These are phyloP conservation scores for Gyrodactylus salaris DNA, from an alignment of 1,140 invertebrate species.

Conservation along the genomic window DNA sequence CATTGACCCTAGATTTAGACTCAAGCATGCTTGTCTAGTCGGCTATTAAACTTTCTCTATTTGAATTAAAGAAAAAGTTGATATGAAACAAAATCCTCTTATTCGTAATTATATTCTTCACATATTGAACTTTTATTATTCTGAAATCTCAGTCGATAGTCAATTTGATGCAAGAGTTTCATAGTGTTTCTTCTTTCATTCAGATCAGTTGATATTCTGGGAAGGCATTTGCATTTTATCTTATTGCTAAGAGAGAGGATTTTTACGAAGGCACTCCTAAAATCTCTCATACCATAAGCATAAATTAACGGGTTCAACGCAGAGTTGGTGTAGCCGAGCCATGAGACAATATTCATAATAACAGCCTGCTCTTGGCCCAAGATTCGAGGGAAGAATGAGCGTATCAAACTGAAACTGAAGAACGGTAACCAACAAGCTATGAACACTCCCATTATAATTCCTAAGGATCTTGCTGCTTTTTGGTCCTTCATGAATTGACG, in stretches of 20 bases:
- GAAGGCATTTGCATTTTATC: no score
- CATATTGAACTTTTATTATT: no score
- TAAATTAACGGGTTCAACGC: slow-evolving; percentile 8
- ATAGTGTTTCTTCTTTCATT: no score
- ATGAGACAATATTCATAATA: slow-evolving; percentile 2
- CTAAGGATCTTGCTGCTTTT: slow-evolving; percentile 22
- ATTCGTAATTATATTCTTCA: no score
- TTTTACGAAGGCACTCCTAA: slow-evolving; percentile 1
- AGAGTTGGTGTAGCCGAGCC: slow-evolving; percentile 7
- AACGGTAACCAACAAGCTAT: slow-evolving; percentile 12
- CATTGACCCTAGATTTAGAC: no score
- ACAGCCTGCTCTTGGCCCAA: background rate
- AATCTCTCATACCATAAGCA: slow-evolving; percentile 6
- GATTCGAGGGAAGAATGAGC: background rate
- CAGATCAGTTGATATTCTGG: no score
- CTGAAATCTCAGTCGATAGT: no score
- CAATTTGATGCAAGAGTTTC: no score
- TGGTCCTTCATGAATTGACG: slow-evolving; percentile 33
- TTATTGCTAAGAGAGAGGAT: background rate
- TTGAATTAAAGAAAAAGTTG: no score
- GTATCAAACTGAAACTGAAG: slow-evolving; percentile 10
- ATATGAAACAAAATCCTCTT: no score
- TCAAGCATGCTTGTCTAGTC: no score
- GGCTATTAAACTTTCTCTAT: no score
- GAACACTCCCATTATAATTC: slow-evolving; percentile 12